A percentile compares a stretch with the other conserved stretches of the same genome.
Conservation (phyloP, 2,797 vertebrate species). For the Clarias fuscus region DNA sequence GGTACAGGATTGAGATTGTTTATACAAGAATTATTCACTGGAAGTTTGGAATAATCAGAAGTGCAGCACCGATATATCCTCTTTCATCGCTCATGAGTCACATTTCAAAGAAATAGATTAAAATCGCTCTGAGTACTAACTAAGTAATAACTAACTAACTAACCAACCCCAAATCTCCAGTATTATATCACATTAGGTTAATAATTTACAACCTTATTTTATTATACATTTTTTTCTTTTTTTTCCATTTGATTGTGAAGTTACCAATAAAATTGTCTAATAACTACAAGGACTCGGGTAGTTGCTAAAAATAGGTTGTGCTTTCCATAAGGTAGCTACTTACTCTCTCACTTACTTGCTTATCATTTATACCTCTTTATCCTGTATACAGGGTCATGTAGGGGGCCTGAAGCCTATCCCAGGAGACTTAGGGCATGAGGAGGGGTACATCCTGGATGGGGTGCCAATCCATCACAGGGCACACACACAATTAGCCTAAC, state of each 20-base stretch:
- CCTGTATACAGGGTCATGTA: too few species aligned
- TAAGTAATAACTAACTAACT: too few species aligned
- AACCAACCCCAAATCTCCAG: not conserved
- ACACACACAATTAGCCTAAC: too few species aligned
- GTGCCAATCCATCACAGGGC: too few species aligned
- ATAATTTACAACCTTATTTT: not conserved
- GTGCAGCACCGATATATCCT: not conserved
- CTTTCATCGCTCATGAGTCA: too few species aligned
- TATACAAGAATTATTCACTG: not conserved
- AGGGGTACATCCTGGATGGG: too few species aligned
- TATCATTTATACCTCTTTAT: too few species aligned
- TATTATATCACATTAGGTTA: not conserved
- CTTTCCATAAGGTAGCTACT: not conserved
- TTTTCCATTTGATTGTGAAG: not conserved
- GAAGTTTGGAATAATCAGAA: not conserved
- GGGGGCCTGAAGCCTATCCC: too few species aligned
- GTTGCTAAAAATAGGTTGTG: not conserved
- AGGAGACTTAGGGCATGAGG: too few species aligned
- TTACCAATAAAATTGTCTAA: not conserved
- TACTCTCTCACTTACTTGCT: too few species aligned
- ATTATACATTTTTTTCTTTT: not conserved
- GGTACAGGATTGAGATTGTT: conserved; percentile 16
- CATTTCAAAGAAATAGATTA: too few species aligned
- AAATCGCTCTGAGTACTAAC: too few species aligned
- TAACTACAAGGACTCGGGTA: not conserved